phyloP scores from a whole-genome alignment of 2,888 invertebrate genomes.

The Melanargia galathea region DNA sequence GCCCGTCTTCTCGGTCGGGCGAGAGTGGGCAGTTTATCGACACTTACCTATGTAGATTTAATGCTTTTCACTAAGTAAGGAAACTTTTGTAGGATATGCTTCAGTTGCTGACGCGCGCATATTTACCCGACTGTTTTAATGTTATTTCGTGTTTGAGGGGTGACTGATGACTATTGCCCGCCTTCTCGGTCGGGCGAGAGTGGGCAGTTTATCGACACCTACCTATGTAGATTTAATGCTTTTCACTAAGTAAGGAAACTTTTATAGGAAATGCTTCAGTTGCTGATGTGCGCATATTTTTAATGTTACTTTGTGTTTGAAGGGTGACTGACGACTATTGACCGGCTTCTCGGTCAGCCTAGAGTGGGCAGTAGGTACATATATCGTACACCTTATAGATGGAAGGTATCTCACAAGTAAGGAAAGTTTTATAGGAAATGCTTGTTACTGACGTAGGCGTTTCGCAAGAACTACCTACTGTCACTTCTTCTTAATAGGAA shows the following conservation, averaged over 20 bases:
- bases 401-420: too few species aligned
- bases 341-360: neutral
- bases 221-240: neutral
- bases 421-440: too few species aligned
- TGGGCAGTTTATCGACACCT: conserved; percentile 6
- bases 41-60: conserved; percentile 5
- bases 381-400: too few species aligned
- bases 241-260: neutral
- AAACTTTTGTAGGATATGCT: too few species aligned
- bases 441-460: too few species aligned
- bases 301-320: conserved; percentile 30
- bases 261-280: neutral
- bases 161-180: conserved; percentile 27
- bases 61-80: neutral
- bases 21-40: neutral
- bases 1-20: neutral
- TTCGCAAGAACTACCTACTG: too few species aligned
- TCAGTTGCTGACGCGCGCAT: too few species aligned
- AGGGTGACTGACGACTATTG: conserved; percentile 30
- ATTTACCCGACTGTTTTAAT: too few species aligned
- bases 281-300: conserved; percentile 22
- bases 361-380: conserved; percentile 7
- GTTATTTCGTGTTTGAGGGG: conserved; percentile 28
- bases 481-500: too few species aligned
- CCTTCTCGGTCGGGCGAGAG: neutral